These are phyloP conservation scores for Lacerta bilineata DNA, from an alignment of 2,797 vertebrate genomes.

Conservation along the genomic window DNA sequence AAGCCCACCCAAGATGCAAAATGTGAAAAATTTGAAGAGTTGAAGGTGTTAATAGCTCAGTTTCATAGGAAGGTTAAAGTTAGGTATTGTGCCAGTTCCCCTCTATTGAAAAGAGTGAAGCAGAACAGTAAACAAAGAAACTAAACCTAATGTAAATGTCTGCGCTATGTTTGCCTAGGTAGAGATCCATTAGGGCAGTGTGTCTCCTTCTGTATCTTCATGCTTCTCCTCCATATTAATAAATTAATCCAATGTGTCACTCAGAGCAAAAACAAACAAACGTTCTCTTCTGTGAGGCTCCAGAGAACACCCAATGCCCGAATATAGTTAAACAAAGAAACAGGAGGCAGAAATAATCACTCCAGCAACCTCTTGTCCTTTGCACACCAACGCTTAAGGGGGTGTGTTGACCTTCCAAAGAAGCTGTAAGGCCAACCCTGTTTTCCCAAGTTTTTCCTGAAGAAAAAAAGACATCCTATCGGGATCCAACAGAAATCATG, in stretches of 20 bases:
- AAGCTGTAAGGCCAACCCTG: not conserved
- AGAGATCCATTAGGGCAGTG: slow-evolving; percentile 25
- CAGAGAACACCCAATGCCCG: not conserved
- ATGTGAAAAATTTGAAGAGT: not conserved
- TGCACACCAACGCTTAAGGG: not conserved
- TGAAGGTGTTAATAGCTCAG: slow-evolving; percentile 27
- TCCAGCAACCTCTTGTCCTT: not conserved
- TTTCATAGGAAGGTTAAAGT: not conserved
- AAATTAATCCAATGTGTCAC: slow-evolving; percentile 12
- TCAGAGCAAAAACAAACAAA: slow-evolving; percentile 31
- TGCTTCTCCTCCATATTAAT: slow-evolving; percentile 22
- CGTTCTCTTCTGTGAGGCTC: slow-evolving; percentile 1
- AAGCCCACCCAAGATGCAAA: not conserved
- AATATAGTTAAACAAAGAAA: slow-evolving; percentile 14
- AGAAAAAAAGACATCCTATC: not conserved
- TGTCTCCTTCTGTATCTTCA: slow-evolving; percentile 3
- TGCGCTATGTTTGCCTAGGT: slow-evolving; percentile 15
- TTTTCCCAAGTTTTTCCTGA: slow-evolving; percentile 38
- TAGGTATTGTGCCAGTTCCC: slow-evolving; percentile 22
- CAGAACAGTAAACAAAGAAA: slow-evolving; percentile 60
- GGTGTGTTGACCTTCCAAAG: slow-evolving; percentile 24
- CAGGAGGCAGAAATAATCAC: not conserved
- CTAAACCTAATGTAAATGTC: slow-evolving; percentile 33
- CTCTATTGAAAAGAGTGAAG: slow-evolving; percentile 23
- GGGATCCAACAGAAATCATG: not conserved